Conservation (phyloP, 2,113 vertebrate genomes). For the Guaruba guarouba region DNA sequence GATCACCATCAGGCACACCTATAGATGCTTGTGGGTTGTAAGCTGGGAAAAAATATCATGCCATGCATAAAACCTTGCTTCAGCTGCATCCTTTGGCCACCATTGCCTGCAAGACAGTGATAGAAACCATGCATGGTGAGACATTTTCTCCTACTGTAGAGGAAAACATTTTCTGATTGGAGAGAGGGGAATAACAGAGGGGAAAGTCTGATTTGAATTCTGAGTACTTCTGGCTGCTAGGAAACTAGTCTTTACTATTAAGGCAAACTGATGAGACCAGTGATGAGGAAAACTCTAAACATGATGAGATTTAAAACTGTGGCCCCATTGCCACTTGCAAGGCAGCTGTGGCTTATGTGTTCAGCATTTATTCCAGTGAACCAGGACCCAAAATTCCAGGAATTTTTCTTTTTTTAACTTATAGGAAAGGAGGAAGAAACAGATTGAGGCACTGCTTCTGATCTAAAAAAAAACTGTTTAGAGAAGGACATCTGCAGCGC, state of each 20-base stretch:
- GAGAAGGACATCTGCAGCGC: slow-evolving; percentile 26
- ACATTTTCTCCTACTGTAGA: not conserved
- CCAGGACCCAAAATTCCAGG: not conserved
- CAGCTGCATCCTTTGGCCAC: not conserved
- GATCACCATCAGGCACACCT: not conserved
- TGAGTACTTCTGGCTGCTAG: not conserved
- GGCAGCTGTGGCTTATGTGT: not conserved
- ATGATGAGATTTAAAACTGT: not conserved
- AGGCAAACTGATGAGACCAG: not conserved
- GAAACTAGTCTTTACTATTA: not conserved
- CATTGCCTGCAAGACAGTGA: not conserved
- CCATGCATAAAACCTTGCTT: not conserved
- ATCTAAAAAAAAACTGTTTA: slow-evolving; percentile 12
- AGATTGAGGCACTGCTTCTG: not conserved
- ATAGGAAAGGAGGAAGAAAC: slow-evolving; percentile 20
- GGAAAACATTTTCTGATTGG: not conserved
- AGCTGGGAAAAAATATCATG: not conserved
- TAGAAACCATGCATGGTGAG: fast-evolving
- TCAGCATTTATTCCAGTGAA: not conserved
- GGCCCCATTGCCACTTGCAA: not conserved
- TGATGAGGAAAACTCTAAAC: not conserved
- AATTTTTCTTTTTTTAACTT: not conserved
- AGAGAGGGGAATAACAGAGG: not conserved
- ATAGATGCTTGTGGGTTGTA: not conserved
- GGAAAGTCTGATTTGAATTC: not conserved